These are phyloP conservation scores for Drosophila ezoana DNA, from an alignment of 2,888 invertebrate species.

Conservation along the genomic window DNA sequence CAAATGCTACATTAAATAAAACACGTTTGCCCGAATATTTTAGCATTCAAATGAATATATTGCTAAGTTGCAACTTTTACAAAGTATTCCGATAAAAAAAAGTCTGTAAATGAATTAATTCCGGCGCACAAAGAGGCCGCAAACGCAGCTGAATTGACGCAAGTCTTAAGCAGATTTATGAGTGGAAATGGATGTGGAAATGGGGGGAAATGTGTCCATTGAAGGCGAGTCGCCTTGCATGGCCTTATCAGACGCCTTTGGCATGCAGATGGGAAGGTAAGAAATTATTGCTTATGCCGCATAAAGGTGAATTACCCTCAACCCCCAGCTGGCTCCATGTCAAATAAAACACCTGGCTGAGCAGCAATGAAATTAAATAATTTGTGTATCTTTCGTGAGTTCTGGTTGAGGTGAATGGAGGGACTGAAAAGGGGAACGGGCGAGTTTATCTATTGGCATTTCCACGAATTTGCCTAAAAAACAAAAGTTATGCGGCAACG, in stretches of 20 bases:
- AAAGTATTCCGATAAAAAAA: slow-evolving; percentile 5
- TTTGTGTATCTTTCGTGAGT: slow-evolving; percentile 15
- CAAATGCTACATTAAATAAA: neutral
- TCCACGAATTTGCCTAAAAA: slow-evolving; percentile 56
- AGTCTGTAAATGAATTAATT: slow-evolving; percentile 71
- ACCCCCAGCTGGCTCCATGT: neutral
- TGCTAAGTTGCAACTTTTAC: slow-evolving; percentile 64
- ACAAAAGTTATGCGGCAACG: slow-evolving; percentile 5
- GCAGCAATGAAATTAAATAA: slow-evolving; percentile 40
- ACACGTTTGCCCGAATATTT: neutral
- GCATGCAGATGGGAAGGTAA: slow-evolving; percentile 53
- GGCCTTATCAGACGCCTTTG: slow-evolving; percentile 23
- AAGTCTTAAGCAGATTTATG: slow-evolving; percentile 33
- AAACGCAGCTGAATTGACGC: slow-evolving; percentile 41
- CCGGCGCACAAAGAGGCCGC: slow-evolving; percentile 26
- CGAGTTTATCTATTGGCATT: slow-evolving; percentile 23
- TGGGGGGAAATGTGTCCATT: neutral
- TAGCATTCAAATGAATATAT: slow-evolving; percentile 35
- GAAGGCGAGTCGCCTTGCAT: slow-evolving; percentile 10
- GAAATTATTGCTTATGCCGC: slow-evolving; percentile 47
- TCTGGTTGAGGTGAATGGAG: no score
- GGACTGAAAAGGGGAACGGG: neutral
- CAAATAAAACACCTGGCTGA: slow-evolving; percentile 39
- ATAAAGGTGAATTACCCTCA: slow-evolving; percentile 15
- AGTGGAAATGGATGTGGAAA: no score